Conservation (phyloP, 2,888 invertebrate genomes). For the Drosophila recens region DNA sequence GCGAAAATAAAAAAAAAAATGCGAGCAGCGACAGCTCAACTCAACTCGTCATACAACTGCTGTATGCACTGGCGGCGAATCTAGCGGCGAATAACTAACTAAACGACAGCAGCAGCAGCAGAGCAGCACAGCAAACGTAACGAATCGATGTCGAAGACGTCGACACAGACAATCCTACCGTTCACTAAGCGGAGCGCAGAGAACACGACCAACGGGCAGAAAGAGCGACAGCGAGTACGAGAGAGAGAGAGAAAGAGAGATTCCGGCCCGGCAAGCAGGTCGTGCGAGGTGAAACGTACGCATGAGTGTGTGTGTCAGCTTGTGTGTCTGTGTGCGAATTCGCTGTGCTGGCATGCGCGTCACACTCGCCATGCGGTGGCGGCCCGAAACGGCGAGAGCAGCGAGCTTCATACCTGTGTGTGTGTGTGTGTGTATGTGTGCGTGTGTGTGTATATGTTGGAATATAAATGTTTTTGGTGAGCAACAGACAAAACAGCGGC, state of each 20-base stretch:
- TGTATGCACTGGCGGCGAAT: conserved; percentile 48
- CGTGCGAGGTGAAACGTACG: conserved; percentile 64
- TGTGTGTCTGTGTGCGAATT: conserved; percentile 53
- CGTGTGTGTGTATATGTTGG: conserved; percentile 10
- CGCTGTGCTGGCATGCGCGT: conserved; percentile 73
- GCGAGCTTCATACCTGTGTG: conserved; percentile 25
- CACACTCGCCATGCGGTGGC: conserved; percentile 58
- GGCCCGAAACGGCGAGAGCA: conserved; percentile 12
- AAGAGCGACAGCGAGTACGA: conserved; percentile 24
- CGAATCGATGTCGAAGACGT: conserved; percentile 30
- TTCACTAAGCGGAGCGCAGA: conserved; percentile 3
- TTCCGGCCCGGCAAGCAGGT: conserved; percentile 53
- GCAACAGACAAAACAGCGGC: conserved; percentile 56
- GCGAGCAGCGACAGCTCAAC: conserved; percentile 51
- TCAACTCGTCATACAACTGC: conserved; percentile 60
- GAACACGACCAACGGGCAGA: conserved; percentile 34
- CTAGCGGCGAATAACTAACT: conserved; percentile 31
- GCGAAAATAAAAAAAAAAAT: conserved; percentile 38
- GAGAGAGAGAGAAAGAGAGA: conserved; percentile 17
- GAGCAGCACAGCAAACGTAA: conserved; percentile 40
- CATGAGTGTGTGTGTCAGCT: conserved; percentile 8
- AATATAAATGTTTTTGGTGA: conserved; percentile 39
- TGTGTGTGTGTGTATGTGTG: conserved; percentile 7
- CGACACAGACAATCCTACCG: conserved; percentile 8
- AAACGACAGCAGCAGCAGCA: conserved; percentile 23